These are phyloP conservation scores for Wiebesia pumilae DNA, from an alignment of 1,140 invertebrate genomes.

Conservation along the genomic window DNA sequence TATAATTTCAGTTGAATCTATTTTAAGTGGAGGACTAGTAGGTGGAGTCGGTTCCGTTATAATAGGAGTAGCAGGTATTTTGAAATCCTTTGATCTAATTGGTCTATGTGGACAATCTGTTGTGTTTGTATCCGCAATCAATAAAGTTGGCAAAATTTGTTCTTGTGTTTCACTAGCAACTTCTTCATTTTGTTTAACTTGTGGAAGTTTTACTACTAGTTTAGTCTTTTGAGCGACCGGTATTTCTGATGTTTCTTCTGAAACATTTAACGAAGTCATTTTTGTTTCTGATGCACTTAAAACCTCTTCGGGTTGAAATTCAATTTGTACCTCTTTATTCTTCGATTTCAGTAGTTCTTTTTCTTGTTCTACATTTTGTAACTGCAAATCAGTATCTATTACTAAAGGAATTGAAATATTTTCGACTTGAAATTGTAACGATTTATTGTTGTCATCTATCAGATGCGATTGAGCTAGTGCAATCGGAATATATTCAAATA, in stretches of 20 bases:
- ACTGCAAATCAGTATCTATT: too few relatives aligned
- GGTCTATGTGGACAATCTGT: slow-evolving; percentile 41
- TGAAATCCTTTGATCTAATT: slow-evolving; percentile 55
- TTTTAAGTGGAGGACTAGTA: slow-evolving; percentile 60
- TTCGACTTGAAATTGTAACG: background rate
- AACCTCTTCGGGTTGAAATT: too few relatives aligned
- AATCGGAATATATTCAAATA: background rate
- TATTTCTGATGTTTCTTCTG: background rate
- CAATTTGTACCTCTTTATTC: too few relatives aligned
- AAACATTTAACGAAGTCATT: too few relatives aligned
- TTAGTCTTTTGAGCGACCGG: slow-evolving; percentile 12
- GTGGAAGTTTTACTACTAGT: slow-evolving; percentile 15
- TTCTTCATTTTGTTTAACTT: too few relatives aligned
- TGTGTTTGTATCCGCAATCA: too few relatives aligned
- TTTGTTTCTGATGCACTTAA: too few relatives aligned
- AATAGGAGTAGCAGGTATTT: slow-evolving; percentile 64
- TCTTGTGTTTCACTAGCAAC: too few relatives aligned
- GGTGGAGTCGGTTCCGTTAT: slow-evolving; percentile 67
- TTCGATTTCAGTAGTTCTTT: too few relatives aligned
- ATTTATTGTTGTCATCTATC: background rate
- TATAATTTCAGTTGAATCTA: slow-evolving; percentile 31
- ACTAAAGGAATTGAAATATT: background rate
- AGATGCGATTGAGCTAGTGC: slow-evolving; percentile 27
- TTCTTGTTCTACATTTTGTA: too few relatives aligned
- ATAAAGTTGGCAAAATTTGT: too few relatives aligned